A percentile compares a stretch with the other conserved stretches of the same genome.
Evolutionary conservation across 2,888 invertebrate species (phyloP).

Genomic region (Luperina nickerlii): DNA sequence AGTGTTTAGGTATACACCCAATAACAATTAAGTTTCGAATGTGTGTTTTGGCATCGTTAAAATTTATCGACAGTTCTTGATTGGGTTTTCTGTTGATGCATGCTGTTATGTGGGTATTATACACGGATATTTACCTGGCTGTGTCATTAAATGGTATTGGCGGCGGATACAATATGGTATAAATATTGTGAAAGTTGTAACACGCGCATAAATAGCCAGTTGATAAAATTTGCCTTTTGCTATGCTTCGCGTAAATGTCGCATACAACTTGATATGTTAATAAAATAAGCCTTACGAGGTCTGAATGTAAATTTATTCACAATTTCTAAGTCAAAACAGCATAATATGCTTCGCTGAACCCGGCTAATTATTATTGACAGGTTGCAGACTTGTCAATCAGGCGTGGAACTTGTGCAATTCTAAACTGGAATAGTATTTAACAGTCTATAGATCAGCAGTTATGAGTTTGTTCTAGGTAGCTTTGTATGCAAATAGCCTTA

Average conservation of each 20-base stretch:
- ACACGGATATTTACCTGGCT: conserved; percentile 27
- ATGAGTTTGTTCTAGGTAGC: conserved; percentile 51
- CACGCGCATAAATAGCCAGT: conserved; percentile 10
- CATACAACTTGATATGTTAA: conserved; percentile 61
- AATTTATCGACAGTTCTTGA: conserved; percentile 44
- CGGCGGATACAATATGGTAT: conserved; percentile 22
- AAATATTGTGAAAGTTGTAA: conserved; percentile 36
- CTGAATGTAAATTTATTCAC: conserved; percentile 62
- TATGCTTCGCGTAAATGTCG: conserved; percentile 47
- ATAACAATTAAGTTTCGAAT: conserved; percentile 43
- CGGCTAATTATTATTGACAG: conserved; percentile 61
- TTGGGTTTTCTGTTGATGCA: conserved; percentile 53
- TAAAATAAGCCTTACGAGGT: conserved; percentile 53
- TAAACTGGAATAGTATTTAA: conserved; percentile 55
- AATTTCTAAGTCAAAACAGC: conserved; percentile 60
- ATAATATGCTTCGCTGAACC: conserved; percentile 47
- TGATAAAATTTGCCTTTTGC: conserved; percentile 54
- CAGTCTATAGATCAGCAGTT: conserved; percentile 39
- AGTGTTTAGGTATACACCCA: conserved; percentile 34
- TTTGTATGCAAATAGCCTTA: conserved; percentile 63
- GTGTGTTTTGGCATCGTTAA: conserved; percentile 42
- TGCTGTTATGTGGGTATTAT: conserved; percentile 37
- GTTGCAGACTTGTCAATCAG: conserved; percentile 61
- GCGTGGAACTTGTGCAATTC: conserved; percentile 51
- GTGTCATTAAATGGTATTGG: conserved; percentile 24